Evolutionary conservation across 2,888 invertebrate genomes (phyloP).

Genomic region (Dione vanillae): DNA sequence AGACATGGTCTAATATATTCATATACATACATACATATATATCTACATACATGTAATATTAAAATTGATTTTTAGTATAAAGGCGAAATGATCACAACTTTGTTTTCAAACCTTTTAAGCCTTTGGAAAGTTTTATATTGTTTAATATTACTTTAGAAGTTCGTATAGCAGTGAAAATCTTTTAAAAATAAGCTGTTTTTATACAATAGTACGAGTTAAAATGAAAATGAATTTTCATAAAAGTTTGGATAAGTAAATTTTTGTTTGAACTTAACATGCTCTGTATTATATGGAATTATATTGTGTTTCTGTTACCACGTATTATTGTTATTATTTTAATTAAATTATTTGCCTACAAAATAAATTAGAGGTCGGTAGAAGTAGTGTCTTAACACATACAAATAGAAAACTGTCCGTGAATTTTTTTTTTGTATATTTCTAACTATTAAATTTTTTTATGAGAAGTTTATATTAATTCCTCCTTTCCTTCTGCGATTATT

Average conservation of each 20-base stretch:
- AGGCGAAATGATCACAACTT: constrained; percentile 15
- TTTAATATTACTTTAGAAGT: constrained; percentile 18
- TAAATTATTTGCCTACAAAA: neutral
- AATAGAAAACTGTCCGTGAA: no score
- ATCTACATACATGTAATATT: neutral
- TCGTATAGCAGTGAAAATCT: constrained; percentile 15
- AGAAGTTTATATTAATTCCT: no score
- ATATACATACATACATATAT: neutral
- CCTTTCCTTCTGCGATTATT: no score
- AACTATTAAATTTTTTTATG: no score
- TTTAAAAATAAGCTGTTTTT: constrained; percentile 19
- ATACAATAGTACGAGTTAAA: constrained; percentile 1
- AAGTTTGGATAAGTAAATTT: constrained; percentile 7
- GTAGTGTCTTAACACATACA: no score
- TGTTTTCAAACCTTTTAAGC: constrained; percentile 28
- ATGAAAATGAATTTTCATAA: constrained; percentile 13
- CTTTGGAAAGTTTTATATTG: constrained; percentile 16
- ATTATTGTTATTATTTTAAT: neutral
- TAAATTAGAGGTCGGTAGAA: no score
- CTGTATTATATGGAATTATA: neutral
- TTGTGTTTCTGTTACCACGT: neutral
- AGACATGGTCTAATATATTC: neutral
- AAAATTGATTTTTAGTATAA: constrained; percentile 27
- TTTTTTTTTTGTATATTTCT: no score
- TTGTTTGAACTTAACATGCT: constrained; percentile 1